Evolutionary conservation across 1,140 invertebrate genomes (phyloP), one percentile per base, ranked within the genome.

Genomic region (Drosophila watanabei): DNA sequence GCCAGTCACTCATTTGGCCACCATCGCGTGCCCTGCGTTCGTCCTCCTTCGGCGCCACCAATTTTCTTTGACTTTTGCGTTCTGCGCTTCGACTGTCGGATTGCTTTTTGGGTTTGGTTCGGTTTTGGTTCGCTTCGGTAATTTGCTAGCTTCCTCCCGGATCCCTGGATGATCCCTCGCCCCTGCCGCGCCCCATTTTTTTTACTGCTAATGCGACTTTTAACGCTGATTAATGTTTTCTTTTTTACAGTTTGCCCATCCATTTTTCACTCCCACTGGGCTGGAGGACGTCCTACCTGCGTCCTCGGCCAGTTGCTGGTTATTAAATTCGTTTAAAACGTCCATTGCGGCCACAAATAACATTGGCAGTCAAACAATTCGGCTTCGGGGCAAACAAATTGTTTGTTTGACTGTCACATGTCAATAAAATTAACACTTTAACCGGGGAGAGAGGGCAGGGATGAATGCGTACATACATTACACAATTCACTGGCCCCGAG

Each of bases 361-460:
- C 59, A 81, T 64, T 73, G 73, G 48, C 54, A 59, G 46, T 48
- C 65, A 64, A 77, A 71, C 78, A 85, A 64, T 85, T 81, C 59
- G 76, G 75, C 82, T 61, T 61, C 59, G 63, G 62, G 75, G 62
- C 82, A 86, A 87, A 60, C 71, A 75, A 75, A 72, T 78, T 85
- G 79, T 85, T 86, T 86, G 83, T 78, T 80, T 54, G 68, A 59
- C 86, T 88, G 85, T 88, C 85, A 90, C 82, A 89, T 90, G 86
- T 77, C 86, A 90, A 89, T 89, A 82, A 90, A 91, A 89, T 89
- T 89, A 89, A 89, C 86, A 89, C 86, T 89, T 89, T 78, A 76
- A 79, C 65, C 85, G 65, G 35, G 11, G 41, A 65, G 48, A 45
- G 37, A 51, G 35, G 46, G 32, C 32, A 58, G 48, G 69, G 16